Evolutionary conservation across 2,797 vertebrate genomes (phyloP).

Genomic region (Mionectes olivaceus): DNA sequence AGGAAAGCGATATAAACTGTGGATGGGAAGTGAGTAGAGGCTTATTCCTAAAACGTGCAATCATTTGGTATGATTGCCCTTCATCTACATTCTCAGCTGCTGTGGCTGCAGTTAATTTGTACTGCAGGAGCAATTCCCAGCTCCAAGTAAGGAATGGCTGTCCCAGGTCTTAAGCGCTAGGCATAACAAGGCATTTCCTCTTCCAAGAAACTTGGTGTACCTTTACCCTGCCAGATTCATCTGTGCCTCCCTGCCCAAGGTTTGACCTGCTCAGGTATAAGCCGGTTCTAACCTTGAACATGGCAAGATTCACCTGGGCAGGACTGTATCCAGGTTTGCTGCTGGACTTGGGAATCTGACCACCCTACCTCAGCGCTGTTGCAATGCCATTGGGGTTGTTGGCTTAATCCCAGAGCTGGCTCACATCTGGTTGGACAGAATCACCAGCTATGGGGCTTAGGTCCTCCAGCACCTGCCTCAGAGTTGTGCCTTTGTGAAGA

Average conservation of each 20-base stretch:
- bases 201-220: background rate
- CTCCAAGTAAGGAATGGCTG: background rate
- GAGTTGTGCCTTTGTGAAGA: background rate
- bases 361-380: background rate
- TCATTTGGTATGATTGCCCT: background rate
- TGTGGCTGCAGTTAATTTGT: background rate
- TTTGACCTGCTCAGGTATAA: background rate
- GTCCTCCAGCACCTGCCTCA: background rate
- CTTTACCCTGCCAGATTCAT: background rate
- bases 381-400: accelerated
- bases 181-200: background rate
- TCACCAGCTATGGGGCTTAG: background rate
- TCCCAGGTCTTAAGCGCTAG: background rate
- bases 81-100: background rate
- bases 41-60: background rate
- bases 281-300: background rate
- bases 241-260: background rate
- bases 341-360: background rate
- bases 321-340: background rate
- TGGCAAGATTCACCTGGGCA: background rate
- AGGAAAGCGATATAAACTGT: background rate
- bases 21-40: background rate
- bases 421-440: background rate
- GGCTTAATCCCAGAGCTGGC: background rate
- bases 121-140: background rate